Evolutionary conservation across 1,140 invertebrate species (phyloP), one percentile per base, ranked within the genome.

Genomic region (Drosophila biarmipes): DNA sequence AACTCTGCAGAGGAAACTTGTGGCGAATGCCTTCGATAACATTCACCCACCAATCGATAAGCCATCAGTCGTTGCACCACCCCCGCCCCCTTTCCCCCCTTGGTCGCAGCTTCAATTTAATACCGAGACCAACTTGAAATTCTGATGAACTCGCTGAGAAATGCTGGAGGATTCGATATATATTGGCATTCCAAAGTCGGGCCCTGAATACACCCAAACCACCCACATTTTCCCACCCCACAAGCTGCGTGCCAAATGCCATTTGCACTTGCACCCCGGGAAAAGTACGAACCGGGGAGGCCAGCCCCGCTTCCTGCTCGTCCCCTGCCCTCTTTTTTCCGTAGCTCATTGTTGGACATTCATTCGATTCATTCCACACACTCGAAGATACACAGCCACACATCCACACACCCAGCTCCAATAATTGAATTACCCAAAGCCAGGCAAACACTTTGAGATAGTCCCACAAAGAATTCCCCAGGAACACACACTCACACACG

Each of bases 221-320:
- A 7, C n/a, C 15, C n/a, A n/a, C 29, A 42, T 42, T 42, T 42
- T 17, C n/a, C 24, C 24, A 27, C 21, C 17, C 21, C 31, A 14
- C 59, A 34, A 64, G 77, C 59, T 73, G 78, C 78, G 73, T 61
- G 73, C 58, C 76, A 78, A 77, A 57, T 62, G 66, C 42, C 29
- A 72, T 51, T 81, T 81, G 73, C 73, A 81, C 78, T 63, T 80
- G 58, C 49, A 72, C 31, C 61, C 45, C 58, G 24, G 53, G 52
- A 66, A 58, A 40, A 46, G 53, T 21, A 59, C 29, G 43, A 63
- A 51, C 46, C 10, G 66, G 64, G 40, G 45, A 45, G 35, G 46
- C 52, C 48, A 12, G 6, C 27, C 29, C 29, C 34, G 43, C 40
- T 45, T 68, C 55, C 59, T 69, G 43, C 63, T 66, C 17, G 12